Evolutionary conservation across 2,888 invertebrate species (phyloP).

Genomic region (Rosalia funebris): DNA sequence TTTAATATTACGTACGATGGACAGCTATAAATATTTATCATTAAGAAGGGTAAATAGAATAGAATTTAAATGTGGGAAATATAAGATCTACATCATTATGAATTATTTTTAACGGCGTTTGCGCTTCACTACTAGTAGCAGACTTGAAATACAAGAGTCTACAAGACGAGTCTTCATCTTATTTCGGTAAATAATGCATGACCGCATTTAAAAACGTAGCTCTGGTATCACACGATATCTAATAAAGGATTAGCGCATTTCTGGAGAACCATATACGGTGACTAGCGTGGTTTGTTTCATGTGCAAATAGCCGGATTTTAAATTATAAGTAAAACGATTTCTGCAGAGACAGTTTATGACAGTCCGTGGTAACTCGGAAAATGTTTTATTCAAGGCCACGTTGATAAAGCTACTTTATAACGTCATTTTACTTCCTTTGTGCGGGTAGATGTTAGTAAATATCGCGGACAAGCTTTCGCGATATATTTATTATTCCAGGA

Average conservation of each 20-base stretch:
- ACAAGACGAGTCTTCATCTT: no score
- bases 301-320: constrained; percentile 57
- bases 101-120: no score
- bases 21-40: no score
- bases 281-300: constrained; percentile 46
- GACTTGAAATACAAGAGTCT: no score
- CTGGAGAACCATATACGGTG: constrained; percentile 33
- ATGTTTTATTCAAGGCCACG: constrained; percentile 55
- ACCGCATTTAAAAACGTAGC: constrained; percentile 11
- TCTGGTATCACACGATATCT: constrained; percentile 6
- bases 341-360: constrained; percentile 55
- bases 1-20: no score
- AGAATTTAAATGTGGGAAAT: no score
- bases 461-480: no score
- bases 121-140: no score
- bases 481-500: no score
- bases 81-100: no score
- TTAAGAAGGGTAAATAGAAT: no score
- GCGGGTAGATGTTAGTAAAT: background rate
- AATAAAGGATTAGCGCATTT: constrained; percentile 28
- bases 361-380: constrained; percentile 45
- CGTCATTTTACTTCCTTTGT: background rate
- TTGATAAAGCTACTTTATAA: constrained; percentile 27
- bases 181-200: constrained; percentile 15
- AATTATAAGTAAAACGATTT: constrained; percentile 56